Conservation (phyloP, 2,888 invertebrate genomes). For the Diploptera punctata region DNA sequence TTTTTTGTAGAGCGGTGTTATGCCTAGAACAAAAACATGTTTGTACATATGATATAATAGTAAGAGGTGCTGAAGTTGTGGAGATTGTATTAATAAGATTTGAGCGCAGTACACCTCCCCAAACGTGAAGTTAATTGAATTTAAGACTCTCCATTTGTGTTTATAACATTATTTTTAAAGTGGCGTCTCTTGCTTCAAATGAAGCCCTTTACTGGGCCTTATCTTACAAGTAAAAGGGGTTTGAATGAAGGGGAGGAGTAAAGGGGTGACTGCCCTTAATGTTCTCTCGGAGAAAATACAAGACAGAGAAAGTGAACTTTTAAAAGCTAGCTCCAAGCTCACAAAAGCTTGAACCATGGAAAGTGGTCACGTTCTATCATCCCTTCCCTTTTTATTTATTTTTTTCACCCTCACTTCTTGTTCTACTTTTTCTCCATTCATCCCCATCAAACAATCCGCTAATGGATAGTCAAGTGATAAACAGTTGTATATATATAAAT, state of each 20-base stretch:
- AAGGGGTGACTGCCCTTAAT: constrained; percentile 17
- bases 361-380: constrained; percentile 25
- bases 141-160: background rate
- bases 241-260: background rate
- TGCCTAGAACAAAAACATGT: too few species aligned
- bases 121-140: background rate
- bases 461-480: constrained; percentile 15
- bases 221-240: constrained; percentile 14
- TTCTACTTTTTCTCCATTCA: constrained; percentile 5
- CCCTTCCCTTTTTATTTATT: background rate
- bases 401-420: background rate
- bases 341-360: constrained; percentile 23
- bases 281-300: constrained; percentile 5
- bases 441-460: constrained; percentile 20
- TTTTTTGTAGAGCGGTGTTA: too few species aligned
- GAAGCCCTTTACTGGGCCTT: background rate
- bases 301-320: background rate
- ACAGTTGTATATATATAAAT: background rate
- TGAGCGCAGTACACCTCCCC: too few species aligned
- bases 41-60: too few species aligned
- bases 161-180: too few species aligned
- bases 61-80: too few species aligned
- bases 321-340: constrained; percentile 29
- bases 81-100: too few species aligned
- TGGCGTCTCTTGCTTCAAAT: background rate